phyloP scores from a whole-genome alignment of 2,888 invertebrate genomes.

The Priocnemis perturbator region DNA sequence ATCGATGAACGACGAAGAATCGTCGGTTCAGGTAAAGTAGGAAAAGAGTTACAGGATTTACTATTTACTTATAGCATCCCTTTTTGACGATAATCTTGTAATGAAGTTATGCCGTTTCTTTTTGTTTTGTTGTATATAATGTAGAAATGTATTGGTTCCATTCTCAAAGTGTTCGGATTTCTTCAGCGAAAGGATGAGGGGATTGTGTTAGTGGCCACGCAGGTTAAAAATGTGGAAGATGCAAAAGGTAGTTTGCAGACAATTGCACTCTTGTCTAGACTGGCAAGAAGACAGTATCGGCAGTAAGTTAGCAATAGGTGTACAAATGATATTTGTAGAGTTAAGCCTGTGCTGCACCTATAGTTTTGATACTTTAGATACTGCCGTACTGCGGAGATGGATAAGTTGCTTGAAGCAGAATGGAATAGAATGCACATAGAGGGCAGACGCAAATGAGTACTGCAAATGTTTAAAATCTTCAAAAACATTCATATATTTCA shows the following conservation, averaged over 20 bases:
- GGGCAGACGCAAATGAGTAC: too few relatives aligned
- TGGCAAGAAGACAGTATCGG: slow-evolving; percentile 20
- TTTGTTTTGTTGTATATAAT: slow-evolving; percentile 3
- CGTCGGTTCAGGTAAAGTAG: slow-evolving; percentile 39
- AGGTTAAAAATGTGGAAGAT: slow-evolving; percentile 33
- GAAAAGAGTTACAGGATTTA: background rate
- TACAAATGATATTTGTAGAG: too few relatives aligned
- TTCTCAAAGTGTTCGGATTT: slow-evolving; percentile 40
- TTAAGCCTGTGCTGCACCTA: too few relatives aligned
- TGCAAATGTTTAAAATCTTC: too few relatives aligned
- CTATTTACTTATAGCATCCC: background rate
- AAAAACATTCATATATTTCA: too few relatives aligned
- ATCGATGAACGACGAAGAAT: background rate
- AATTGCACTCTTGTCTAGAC: slow-evolving; percentile 16
- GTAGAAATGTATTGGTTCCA: too few relatives aligned
- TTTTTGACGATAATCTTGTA: background rate
- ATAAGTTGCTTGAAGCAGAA: slow-evolving; percentile 14
- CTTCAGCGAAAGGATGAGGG: slow-evolving; percentile 13
- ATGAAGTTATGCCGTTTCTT: background rate
- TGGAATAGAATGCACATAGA: too few relatives aligned
- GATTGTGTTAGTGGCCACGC: slow-evolving; percentile 16
- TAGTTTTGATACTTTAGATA: slow-evolving; percentile 17
- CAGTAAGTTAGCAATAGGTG: slow-evolving; percentile 28
- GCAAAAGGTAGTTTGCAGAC: slow-evolving; percentile 9
- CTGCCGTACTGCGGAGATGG: slow-evolving; percentile 21